Conservation (phyloP, 1,140 invertebrate genomes). For the Eufriesea mexicana region DNA sequence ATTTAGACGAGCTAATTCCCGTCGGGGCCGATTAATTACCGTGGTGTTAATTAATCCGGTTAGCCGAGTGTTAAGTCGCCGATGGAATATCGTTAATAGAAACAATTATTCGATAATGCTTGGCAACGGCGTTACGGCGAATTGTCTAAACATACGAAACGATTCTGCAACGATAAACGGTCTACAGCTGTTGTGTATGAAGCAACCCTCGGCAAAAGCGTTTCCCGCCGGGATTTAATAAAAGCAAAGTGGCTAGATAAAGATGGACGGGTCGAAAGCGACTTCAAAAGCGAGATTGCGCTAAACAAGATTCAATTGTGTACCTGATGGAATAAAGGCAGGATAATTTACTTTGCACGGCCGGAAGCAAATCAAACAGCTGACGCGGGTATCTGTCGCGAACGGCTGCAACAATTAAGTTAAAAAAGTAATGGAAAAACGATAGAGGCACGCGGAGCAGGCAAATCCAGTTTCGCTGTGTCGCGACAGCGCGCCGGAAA, state of each 20-base stretch:
- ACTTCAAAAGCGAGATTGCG: conserved; percentile 30
- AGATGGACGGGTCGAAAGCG: conserved; percentile 8
- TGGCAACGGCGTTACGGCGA: background rate
- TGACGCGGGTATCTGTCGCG: background rate
- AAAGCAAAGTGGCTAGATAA: conserved; percentile 34
- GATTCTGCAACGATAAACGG: conserved; percentile 8
- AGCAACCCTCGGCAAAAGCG: background rate
- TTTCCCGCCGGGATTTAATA: conserved; percentile 4
- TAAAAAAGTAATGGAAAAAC: conserved; percentile 25
- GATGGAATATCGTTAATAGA: background rate
- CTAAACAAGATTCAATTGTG: conserved; percentile 30
- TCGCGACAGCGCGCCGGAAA: background rate
- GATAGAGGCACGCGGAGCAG: background rate
- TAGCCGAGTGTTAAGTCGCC: background rate
- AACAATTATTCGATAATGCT: conserved; percentile 5
- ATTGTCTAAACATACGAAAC: conserved; percentile 1
- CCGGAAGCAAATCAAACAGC: conserved; percentile 14
- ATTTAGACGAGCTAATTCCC: background rate
- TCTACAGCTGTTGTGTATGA: no score
- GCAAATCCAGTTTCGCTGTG: background rate
- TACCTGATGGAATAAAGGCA: conserved; percentile 5
- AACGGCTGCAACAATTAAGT: background rate
- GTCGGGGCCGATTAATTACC: background rate
- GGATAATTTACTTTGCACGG: conserved; percentile 22
- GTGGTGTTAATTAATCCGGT: conserved; percentile 13